Evolutionary conservation across 1,140 invertebrate species (phyloP).

Genomic region (Drusus annulatus): DNA sequence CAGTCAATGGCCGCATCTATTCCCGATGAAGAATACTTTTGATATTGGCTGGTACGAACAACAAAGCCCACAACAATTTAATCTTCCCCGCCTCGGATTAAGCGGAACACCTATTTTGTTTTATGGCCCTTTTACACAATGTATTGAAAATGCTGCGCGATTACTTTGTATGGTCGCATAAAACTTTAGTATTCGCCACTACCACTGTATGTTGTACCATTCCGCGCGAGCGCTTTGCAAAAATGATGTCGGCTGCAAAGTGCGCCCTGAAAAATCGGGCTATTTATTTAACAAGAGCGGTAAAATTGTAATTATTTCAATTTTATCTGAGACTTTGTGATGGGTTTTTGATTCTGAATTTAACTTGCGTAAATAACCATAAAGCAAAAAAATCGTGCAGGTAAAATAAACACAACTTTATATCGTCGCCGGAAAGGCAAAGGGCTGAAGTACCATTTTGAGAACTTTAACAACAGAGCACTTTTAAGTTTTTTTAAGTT

Average conservation of each 20-base stretch:
- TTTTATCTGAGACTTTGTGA: no score
- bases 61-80: conserved; percentile 35
- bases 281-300: background rate
- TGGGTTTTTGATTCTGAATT: no score
- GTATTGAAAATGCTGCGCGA: conserved; percentile 38
- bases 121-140: conserved; percentile 45
- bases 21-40: no score
- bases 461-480: no score
- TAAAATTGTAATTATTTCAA: no score
- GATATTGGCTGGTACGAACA: background rate
- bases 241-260: background rate
- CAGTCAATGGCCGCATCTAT: no score
- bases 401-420: no score
- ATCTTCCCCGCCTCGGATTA: conserved; percentile 44
- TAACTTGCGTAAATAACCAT: no score
- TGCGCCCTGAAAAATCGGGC: background rate
- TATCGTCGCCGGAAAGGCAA: no score
- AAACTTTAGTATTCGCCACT: conserved; percentile 34
- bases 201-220: conserved; percentile 1
- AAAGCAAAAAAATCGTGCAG: no score
- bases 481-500: no score
- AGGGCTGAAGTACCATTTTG: no score
- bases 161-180: conserved; percentile 37
- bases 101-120: conserved; percentile 45
- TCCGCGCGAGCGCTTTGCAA: background rate